phyloP scores from a whole-genome alignment of 2,888 invertebrate species.

The Nomada flava region DNA sequence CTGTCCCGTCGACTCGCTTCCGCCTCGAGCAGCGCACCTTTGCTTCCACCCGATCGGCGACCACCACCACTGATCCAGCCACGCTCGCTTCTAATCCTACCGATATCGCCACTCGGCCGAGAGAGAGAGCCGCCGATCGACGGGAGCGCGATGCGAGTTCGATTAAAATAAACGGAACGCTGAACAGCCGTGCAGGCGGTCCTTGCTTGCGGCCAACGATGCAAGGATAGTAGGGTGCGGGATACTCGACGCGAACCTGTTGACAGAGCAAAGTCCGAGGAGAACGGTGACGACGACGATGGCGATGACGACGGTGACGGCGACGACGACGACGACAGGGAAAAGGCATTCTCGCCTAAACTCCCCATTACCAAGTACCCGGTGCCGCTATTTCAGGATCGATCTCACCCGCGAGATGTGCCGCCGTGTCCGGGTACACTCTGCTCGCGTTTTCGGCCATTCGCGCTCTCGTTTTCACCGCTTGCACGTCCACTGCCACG shows the following conservation, averaged over 20 bases:
- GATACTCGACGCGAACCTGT: conserved; percentile 67
- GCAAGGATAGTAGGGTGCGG: conserved; percentile 38
- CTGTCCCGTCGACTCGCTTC: conserved; percentile 6
- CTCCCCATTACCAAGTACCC: conserved; percentile 83
- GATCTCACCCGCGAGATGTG: conserved; percentile 75
- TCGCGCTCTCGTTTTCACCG: conserved; percentile 71
- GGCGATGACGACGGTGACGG: conserved; percentile 73
- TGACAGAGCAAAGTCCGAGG: conserved; percentile 55
- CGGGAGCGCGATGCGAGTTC: conserved; percentile 16
- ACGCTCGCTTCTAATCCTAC: conserved; percentile 22
- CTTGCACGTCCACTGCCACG: conserved; percentile 59
- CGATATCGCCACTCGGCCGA: background rate
- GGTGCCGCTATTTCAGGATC: conserved; percentile 75
- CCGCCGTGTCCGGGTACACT: conserved; percentile 74
- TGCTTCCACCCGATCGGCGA: conserved; percentile 24
- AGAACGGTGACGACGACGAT: conserved; percentile 71
- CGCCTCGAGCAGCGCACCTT: conserved; percentile 13
- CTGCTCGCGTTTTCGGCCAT: conserved; percentile 78
- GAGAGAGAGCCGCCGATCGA: conserved; percentile 5
- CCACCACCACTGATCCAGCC: conserved; percentile 28
- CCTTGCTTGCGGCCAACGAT: conserved; percentile 36
- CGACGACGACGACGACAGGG: conserved; percentile 80
- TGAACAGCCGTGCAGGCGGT: background rate
- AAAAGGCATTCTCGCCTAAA: conserved; percentile 84
- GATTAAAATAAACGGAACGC: background rate